Conservation (phyloP, 2,113 vertebrate genomes). For the Hassar affinis region DNA sequence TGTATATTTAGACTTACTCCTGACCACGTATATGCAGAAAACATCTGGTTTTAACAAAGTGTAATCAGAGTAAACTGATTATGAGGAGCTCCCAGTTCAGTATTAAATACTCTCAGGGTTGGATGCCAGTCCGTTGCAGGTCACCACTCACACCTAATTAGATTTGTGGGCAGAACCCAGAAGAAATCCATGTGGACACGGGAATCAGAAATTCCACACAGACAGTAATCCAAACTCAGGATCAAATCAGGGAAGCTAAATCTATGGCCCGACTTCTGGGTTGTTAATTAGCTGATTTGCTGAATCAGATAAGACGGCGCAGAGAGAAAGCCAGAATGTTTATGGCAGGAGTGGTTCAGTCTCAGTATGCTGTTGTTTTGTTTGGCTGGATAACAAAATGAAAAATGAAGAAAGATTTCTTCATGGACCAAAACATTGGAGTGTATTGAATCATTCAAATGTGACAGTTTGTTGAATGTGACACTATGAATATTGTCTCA, state of each 20-base stretch:
- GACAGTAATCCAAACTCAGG: background rate
- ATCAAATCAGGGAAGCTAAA: background rate
- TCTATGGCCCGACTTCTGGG: background rate
- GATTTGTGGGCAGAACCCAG: background rate
- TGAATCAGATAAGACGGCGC: background rate
- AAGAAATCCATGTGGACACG: background rate
- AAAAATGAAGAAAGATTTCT: background rate
- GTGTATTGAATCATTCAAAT: background rate
- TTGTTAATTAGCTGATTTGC: background rate
- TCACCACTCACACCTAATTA: background rate
- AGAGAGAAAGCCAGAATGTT: background rate
- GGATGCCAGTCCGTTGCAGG: background rate
- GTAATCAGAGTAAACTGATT: background rate
- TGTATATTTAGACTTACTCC: background rate
- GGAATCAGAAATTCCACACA: background rate
- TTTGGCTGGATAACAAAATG: background rate
- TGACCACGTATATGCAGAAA: background rate
- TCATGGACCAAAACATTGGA: background rate
- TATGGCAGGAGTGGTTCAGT: background rate
- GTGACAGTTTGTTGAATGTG: background rate
- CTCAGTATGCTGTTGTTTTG: background rate
- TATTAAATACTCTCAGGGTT: background rate
- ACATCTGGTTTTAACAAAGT: background rate
- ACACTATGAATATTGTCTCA: background rate
- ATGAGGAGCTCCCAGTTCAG: background rate